Percentiles rank a stretch among this genome's conserved stretches.
Conservation (phyloP, 2,888 invertebrate genomes). For the Eupithecia insigniata region DNA sequence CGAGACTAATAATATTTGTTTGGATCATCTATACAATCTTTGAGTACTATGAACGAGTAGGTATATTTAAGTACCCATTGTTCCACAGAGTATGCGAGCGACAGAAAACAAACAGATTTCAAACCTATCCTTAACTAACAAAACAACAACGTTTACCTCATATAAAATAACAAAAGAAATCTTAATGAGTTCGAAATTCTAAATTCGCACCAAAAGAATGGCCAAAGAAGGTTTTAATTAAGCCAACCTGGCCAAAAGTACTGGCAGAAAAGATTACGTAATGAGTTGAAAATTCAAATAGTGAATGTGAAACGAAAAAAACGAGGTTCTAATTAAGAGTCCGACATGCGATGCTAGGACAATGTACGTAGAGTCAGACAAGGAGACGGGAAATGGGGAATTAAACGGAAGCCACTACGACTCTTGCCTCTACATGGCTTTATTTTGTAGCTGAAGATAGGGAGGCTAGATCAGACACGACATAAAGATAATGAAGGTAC, state of each 20-base stretch:
- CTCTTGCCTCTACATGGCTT: constrained; percentile 28
- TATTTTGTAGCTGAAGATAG: constrained; percentile 27
- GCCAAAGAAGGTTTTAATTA: neutral
- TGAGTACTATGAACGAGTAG: neutral
- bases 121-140: neutral
- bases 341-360: constrained; percentile 7
- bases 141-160: neutral
- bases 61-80: neutral
- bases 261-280: constrained; percentile 8
- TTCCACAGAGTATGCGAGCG: neutral
- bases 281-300: constrained; percentile 2
- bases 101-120: neutral
- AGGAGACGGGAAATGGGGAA: constrained; percentile 45
- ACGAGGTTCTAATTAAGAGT: constrained; percentile 19
- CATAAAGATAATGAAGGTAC: constrained; percentile 1
- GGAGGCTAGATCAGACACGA: constrained; percentile 13
- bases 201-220: neutral
- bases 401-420: constrained; percentile 47
- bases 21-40: neutral
- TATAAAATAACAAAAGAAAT: neutral
- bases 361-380: constrained; percentile 16
- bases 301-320: constrained; percentile 3
- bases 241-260: neutral
- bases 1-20: neutral
- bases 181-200: neutral